Percentiles rank a stretch among this genome's conserved stretches.
These are phyloP conservation scores for Gryllus longicercus DNA, from an alignment of 2,888 invertebrate species.

Conservation along the genomic window DNA sequence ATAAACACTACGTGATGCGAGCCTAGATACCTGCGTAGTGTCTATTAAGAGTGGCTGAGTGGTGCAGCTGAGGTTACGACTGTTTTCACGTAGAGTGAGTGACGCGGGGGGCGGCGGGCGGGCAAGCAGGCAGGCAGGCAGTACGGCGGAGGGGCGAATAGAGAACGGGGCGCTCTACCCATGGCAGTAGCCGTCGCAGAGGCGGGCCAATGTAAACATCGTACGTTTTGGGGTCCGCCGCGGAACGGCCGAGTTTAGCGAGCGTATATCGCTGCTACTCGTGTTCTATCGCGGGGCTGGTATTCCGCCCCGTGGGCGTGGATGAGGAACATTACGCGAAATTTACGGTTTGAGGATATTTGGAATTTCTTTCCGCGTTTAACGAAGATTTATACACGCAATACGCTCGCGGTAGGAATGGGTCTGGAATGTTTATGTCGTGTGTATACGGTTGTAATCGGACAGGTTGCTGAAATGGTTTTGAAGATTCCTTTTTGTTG, in stretches of 20 bases:
- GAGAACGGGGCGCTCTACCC: too few species aligned
- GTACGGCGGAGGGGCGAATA: too few species aligned
- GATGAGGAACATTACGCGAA: slow-evolving; percentile 2
- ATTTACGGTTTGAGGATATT: slow-evolving; percentile 6
- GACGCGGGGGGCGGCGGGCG: too few species aligned
- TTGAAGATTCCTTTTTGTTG: not conserved
- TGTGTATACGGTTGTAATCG: not conserved
- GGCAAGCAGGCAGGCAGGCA: too few species aligned
- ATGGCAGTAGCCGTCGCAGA: too few species aligned
- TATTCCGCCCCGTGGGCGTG: not conserved
- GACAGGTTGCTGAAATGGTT: not conserved
- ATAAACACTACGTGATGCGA: too few species aligned
- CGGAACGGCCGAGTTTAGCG: not conserved
- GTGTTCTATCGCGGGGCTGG: not conserved
- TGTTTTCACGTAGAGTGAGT: too few species aligned
- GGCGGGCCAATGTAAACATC: too few species aligned
- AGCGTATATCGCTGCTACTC: not conserved
- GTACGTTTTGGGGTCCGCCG: too few species aligned
- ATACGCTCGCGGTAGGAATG: not conserved
- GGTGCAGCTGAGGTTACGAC: too few species aligned
- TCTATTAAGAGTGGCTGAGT: too few species aligned
- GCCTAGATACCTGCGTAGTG: too few species aligned
- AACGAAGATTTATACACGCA: slow-evolving; percentile 3
- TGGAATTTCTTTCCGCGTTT: not conserved
- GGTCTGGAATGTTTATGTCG: not conserved